These are phyloP conservation scores for Kradibia gibbosae DNA, from an alignment of 1,140 invertebrate species.

Conservation along the genomic window DNA sequence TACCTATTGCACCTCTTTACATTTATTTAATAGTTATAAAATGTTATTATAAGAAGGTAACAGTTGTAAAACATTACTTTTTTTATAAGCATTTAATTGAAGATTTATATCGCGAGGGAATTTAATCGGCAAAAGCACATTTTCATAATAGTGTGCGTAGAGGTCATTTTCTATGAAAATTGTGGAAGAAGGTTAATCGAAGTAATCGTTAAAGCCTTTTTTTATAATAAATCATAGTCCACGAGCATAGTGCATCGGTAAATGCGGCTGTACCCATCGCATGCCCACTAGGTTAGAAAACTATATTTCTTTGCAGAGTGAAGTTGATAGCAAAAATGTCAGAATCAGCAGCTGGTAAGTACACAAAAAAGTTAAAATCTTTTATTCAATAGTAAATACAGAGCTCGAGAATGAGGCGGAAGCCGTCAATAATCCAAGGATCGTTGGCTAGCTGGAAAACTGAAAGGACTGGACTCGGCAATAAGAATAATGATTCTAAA, in stretches of 20 bases:
- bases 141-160: too few species aligned
- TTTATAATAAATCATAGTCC: background rate
- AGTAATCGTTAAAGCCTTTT: background rate
- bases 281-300: background rate
- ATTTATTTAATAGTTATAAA: too few species aligned
- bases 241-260: background rate
- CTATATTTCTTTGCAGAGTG: background rate
- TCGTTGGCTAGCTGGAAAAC: background rate
- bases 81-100: too few species aligned
- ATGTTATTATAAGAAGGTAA: too few species aligned
- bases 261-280: background rate
- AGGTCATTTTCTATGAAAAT: background rate
- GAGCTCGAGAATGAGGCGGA: background rate
- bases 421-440: background rate
- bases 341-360: background rate
- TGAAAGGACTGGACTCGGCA: background rate
- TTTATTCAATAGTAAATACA: constrained; percentile 17
- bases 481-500: background rate
- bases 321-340: background rate
- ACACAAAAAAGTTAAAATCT: background rate
- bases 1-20: too few species aligned
- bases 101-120: too few species aligned
- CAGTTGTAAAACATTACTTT: too few species aligned
- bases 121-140: too few species aligned
- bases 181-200: background rate